phyloP scores from a whole-genome alignment of 2,797 vertebrate species.

The Pipistrellus pygmaeus region DNA sequence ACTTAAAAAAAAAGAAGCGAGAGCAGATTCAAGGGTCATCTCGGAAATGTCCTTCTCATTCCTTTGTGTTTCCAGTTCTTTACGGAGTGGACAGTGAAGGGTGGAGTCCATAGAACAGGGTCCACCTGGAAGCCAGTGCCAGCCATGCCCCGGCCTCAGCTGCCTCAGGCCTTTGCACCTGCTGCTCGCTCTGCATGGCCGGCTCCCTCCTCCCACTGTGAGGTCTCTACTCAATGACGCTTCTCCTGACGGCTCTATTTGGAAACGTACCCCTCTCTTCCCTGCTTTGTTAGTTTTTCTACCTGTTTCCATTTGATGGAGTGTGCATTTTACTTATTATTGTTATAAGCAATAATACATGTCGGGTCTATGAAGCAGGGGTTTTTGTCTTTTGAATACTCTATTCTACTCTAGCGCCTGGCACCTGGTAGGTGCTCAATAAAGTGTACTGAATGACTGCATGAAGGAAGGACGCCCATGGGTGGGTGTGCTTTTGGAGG shows the following conservation, averaged over 20 bases:
- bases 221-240: neutral
- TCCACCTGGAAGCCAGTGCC: neutral
- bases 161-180: neutral
- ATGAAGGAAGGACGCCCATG: rapidly evolving
- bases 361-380: neutral
- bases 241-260: neutral
- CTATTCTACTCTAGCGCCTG: neutral
- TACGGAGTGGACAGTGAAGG: neutral
- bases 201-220: neutral
- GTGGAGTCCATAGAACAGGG: rapidly evolving
- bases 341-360: neutral
- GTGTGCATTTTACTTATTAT: neutral
- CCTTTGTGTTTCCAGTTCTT: neutral
- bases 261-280: neutral
- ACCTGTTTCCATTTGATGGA: neutral
- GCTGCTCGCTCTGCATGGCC: neutral
- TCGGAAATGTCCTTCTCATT: neutral
- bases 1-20: neutral
- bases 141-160: neutral
- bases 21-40: neutral
- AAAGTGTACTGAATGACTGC: neutral
- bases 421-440: neutral
- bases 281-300: neutral
- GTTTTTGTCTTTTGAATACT: neutral
- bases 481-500: neutral